Evolutionary conservation across 2,888 invertebrate species (phyloP), one percentile per base, ranked within the genome.

Genomic region (Drosophila meridionalis): DNA sequence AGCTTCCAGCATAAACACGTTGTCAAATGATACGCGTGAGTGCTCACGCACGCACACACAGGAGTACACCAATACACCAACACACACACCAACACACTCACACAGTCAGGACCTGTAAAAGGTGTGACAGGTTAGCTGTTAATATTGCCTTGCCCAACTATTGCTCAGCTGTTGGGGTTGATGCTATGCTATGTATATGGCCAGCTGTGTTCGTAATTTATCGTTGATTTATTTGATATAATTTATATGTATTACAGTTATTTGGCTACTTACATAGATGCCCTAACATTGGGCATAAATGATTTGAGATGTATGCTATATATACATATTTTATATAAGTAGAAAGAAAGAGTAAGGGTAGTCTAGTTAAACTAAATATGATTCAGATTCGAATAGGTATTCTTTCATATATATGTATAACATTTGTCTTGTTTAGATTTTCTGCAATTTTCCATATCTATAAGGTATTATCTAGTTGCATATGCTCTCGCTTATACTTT

Each of bases 1-100:
- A 85, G 85, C 87, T 87, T 72, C 76, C 70, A 82, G 70, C 89
- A 89, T 84, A 89, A 85, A 87, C 87, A 85, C 89, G 72, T 84
- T 84, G 89, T 89, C 87, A 76, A 86, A 74, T 87, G 80, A 72
- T 66, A 87, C 78, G 85, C 87, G 78, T 86, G 85, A 87, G 73
- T 87, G 75, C 77, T 71, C 76, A 79, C 83, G 86, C 86, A 81
- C 78, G 78, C 70, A 65, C 40, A 4, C 30, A 30, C 40, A 20
- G 20, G 20, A 20, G 20, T 20, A 20, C 20, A 34, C 9, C 42
- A 26, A 11, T 26, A n/a, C 4, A 30, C 30, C n/a, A 14, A 32
- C n/a, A 20, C 50, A 11, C 20, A 26, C 36, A 53, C 36, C 12
- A 26, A 38, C 28, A 55, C 38, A 8, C 28, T n/a, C 1, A 30